These are phyloP conservation scores for Digitonthophagus gazella DNA, from an alignment of 2,888 invertebrate genomes.

Conservation along the genomic window DNA sequence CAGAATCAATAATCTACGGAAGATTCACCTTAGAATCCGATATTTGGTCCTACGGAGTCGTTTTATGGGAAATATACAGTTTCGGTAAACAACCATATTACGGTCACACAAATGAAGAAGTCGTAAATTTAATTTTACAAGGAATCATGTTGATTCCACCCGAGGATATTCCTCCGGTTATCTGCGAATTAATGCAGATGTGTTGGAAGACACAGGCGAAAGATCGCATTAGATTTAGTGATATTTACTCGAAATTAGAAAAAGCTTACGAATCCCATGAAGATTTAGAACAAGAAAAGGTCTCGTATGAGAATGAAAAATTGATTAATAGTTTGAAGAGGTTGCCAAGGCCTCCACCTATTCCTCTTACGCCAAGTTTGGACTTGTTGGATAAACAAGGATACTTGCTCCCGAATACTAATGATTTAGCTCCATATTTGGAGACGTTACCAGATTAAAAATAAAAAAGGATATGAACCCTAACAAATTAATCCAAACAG, in stretches of 20 bases:
- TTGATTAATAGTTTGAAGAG: constrained; percentile 35
- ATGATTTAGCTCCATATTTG: constrained; percentile 47
- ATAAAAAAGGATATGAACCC: constrained; percentile 3
- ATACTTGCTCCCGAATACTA: constrained; percentile 61
- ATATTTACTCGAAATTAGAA: constrained; percentile 65
- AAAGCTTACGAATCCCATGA: constrained; percentile 40
- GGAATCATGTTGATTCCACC: constrained; percentile 79
- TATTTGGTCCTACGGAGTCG: constrained; percentile 90
- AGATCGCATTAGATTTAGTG: constrained; percentile 70
- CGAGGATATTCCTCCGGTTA: constrained; percentile 70
- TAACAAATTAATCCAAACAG: constrained; percentile 13
- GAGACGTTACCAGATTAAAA: constrained; percentile 46
- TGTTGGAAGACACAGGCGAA: constrained; percentile 82
- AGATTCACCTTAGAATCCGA: constrained; percentile 89
- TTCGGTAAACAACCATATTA: constrained; percentile 92
- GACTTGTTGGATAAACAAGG: constrained; percentile 65
- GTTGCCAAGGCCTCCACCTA: constrained; percentile 57
- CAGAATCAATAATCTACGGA: constrained; percentile 87
- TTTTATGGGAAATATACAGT: constrained; percentile 92
- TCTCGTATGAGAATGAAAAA: constrained; percentile 36
- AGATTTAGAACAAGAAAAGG: constrained; percentile 21
- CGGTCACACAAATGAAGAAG: constrained; percentile 86
- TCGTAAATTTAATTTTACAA: constrained; percentile 74
- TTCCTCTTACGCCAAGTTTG: constrained; percentile 50
- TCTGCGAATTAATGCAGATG: constrained; percentile 72